Conservation (phyloP, 1,140 invertebrate species). For the Cylas formicarius region DNA sequence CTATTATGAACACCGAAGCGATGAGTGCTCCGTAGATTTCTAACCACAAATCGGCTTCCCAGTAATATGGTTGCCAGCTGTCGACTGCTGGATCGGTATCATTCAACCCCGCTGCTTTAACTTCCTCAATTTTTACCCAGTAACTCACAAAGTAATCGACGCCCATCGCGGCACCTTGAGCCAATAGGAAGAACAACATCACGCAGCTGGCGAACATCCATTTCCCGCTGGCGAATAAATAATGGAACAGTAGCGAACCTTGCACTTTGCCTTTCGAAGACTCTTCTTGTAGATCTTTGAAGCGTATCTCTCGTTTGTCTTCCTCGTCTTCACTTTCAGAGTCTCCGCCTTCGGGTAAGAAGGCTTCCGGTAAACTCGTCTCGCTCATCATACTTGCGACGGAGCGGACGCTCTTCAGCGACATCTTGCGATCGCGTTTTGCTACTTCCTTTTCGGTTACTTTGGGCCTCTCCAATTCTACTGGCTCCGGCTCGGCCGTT, state of each 20-base stretch:
- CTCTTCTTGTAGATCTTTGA: conserved; percentile 33
- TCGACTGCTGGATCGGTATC: conserved; percentile 4
- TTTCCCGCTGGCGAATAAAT: conserved; percentile 60
- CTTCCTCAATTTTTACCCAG: conserved; percentile 51
- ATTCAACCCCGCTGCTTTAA: conserved; percentile 4
- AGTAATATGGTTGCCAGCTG: background rate
- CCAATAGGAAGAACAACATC: conserved; percentile 52
- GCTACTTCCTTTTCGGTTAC: conserved; percentile 16
- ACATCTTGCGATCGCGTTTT: conserved; percentile 23
- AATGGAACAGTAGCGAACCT: conserved; percentile 43
- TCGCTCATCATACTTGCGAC: conserved; percentile 24
- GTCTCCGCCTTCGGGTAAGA: conserved; percentile 9
- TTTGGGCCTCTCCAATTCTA: conserved; percentile 22
- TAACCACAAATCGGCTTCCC: conserved; percentile 39
- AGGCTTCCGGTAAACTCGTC: conserved; percentile 29
- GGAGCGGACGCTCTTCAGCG: conserved; percentile 23
- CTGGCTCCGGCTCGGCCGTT: conserved; percentile 27
- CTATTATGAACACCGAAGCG: conserved; percentile 42
- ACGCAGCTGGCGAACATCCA: conserved; percentile 50
- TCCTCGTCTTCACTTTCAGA: conserved; percentile 20
- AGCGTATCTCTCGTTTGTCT: conserved; percentile 14
- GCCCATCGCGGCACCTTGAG: conserved; percentile 60
- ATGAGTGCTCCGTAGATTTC: conserved; percentile 48
- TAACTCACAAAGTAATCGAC: conserved; percentile 73
- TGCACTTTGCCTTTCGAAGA: conserved; percentile 35